These are phyloP conservation scores for Thelaira solivaga DNA, from an alignment of 2,888 invertebrate genomes.

Conservation along the genomic window DNA sequence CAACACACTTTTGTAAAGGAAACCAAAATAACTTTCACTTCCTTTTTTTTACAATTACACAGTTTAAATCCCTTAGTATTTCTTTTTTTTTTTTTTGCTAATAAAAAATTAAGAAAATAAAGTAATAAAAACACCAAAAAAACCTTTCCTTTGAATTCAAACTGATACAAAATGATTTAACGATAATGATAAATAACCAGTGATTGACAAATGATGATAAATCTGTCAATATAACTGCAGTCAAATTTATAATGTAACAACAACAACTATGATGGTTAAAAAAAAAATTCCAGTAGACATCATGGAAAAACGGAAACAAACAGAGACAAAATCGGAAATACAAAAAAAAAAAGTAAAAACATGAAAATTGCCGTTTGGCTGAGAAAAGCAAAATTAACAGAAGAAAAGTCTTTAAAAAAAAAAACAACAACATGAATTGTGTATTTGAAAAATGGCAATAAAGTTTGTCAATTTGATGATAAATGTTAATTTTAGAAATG, in stretches of 20 bases:
- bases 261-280: constrained; percentile 3
- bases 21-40: too few species aligned
- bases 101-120: background rate
- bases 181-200: constrained; percentile 60
- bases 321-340: background rate
- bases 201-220: constrained; percentile 62
- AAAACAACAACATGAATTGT: constrained; percentile 27
- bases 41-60: too few species aligned
- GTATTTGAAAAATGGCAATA: constrained; percentile 56
- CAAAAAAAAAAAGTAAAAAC: background rate
- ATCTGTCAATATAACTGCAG: constrained; percentile 50
- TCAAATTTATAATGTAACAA: constrained; percentile 20
- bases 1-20: too few species aligned
- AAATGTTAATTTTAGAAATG: constrained; percentile 62
- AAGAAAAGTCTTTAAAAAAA: background rate
- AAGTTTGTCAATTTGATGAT: constrained; percentile 61
- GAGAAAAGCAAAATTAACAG: background rate
- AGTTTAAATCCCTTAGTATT: too few species aligned
- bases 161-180: constrained; percentile 45
- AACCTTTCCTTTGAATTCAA: background rate
- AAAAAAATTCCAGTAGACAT: constrained; percentile 17
- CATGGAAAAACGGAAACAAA: constrained; percentile 6
- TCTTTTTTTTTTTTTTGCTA: background rate
- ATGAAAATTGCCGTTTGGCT: background rate
- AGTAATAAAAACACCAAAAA: background rate